Evolutionary conservation across 2,888 invertebrate species (phyloP).

Genomic region (Branchipolynoe longqiensis): DNA sequence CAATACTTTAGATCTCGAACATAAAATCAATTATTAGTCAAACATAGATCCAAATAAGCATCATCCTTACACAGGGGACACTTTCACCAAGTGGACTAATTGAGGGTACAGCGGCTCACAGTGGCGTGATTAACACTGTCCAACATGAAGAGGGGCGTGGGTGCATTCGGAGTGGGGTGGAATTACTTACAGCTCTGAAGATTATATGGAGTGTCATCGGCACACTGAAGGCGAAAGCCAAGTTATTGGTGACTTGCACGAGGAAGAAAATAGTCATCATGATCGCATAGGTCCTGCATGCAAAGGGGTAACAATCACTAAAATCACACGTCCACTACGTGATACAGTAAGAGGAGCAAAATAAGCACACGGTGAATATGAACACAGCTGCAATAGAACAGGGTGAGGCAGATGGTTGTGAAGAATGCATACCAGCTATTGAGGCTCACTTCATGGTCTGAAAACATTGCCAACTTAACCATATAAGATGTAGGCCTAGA

Average conservation of each 20-base stretch:
- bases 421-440: no score
- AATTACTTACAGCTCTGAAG: conserved; percentile 92
- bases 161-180: no score
- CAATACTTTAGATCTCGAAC: no score
- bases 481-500: no score
- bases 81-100: no score
- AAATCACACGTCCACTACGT: not conserved
- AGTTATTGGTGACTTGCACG: conserved; percentile 89
- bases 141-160: no score
- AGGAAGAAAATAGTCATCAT: conserved; percentile 95
- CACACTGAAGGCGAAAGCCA: conserved; percentile 97
- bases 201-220: conserved; percentile 99
- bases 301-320: conserved; percentile 2
- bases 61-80: no score
- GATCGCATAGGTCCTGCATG: conserved; percentile 87
- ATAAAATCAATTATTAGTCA: no score
- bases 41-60: no score
- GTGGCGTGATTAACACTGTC: no score
- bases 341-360: not conserved
- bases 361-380: no score
- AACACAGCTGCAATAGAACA: not conserved
- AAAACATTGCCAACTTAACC: not conserved
- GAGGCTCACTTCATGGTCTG: not conserved
- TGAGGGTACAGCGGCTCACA: no score
- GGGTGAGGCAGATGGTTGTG: not conserved